Evolutionary conservation across 2,888 invertebrate species (phyloP).

Genomic region (Thera obeliscata): DNA sequence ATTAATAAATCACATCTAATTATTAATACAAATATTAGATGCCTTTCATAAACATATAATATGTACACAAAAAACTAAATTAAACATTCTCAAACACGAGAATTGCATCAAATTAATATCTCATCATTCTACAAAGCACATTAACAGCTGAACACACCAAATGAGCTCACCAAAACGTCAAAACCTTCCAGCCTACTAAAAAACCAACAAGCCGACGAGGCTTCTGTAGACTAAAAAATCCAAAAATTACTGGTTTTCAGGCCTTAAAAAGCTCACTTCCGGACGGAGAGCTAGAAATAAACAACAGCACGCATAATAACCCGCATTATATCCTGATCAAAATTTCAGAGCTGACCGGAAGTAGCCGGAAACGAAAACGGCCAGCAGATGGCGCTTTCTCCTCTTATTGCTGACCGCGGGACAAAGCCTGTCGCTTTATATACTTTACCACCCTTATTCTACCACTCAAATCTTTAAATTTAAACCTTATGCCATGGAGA

Average conservation of each 20-base stretch:
- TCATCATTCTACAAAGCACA: slow-evolving; percentile 7
- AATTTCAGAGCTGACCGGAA: slow-evolving; percentile 72
- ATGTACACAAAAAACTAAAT: no score
- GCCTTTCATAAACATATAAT: no score
- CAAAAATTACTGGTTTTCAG: neutral
- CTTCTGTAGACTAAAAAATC: no score
- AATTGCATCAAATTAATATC: slow-evolving; percentile 3
- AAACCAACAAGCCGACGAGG: slow-evolving; percentile 17
- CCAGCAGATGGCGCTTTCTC: slow-evolving; percentile 75
- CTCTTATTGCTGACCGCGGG: slow-evolving; percentile 79
- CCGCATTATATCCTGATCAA: slow-evolving; percentile 71
- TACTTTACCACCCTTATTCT: slow-evolving; percentile 43
- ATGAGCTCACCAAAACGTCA: slow-evolving; percentile 12
- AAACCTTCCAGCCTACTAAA: slow-evolving; percentile 22
- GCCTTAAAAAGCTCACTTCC: slow-evolving; percentile 34
- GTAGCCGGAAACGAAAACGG: slow-evolving; percentile 66
- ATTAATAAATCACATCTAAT: no score
- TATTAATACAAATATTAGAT: no score
- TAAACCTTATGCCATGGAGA: slow-evolving; percentile 38
- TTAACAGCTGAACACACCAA: slow-evolving; percentile 21
- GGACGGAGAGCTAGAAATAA: slow-evolving; percentile 31
- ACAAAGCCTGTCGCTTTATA: slow-evolving; percentile 71
- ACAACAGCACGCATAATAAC: slow-evolving; percentile 61
- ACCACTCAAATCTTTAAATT: slow-evolving; percentile 32
- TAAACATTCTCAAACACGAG: no score